Percentiles rank a stretch among this genome's conserved stretches.
Evolutionary conservation across 1,140 invertebrate species (phyloP).

Genomic region (Himalopsyche phryganea): DNA sequence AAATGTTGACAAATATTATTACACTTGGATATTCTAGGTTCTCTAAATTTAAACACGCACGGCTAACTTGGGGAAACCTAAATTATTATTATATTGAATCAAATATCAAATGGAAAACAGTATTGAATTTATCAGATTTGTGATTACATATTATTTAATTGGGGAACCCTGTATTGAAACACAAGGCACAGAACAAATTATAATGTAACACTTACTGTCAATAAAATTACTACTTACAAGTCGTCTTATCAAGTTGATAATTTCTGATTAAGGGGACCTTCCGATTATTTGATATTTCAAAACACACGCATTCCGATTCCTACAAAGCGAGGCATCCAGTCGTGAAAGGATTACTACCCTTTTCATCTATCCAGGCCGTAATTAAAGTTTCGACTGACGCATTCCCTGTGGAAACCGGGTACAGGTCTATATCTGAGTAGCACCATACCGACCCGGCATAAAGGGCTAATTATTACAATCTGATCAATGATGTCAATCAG

Average conservation of each 20-base stretch:
- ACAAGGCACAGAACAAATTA: too few species aligned
- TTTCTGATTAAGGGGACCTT: constrained; percentile 3
- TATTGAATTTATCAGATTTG: too few species aligned
- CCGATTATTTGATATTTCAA: constrained; percentile 35
- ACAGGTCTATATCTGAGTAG: neutral
- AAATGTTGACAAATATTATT: too few species aligned
- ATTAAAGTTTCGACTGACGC: constrained; percentile 33
- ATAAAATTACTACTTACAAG: neutral
- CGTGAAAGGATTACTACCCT: constrained; percentile 33
- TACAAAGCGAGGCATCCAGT: constrained; percentile 19
- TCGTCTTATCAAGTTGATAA: too few species aligned
- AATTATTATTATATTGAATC: too few species aligned
- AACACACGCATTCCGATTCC: constrained; percentile 29
- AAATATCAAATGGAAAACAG: too few species aligned
- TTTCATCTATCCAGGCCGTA: constrained; percentile 32
- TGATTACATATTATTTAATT: too few species aligned
- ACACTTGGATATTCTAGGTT: too few species aligned
- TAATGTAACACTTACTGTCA: neutral
- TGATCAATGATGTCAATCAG: constrained; percentile 33
- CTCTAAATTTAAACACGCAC: too few species aligned
- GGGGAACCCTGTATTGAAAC: too few species aligned
- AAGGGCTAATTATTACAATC: constrained; percentile 32
- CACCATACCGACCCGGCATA: constrained; percentile 6
- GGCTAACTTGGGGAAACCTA: too few species aligned
- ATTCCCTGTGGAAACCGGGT: constrained; percentile 14